A percentile compares a stretch with the other conserved stretches of the same genome.
phyloP scores from a whole-genome alignment of 2,797 vertebrate genomes.

The Acipenser ruthenus region DNA sequence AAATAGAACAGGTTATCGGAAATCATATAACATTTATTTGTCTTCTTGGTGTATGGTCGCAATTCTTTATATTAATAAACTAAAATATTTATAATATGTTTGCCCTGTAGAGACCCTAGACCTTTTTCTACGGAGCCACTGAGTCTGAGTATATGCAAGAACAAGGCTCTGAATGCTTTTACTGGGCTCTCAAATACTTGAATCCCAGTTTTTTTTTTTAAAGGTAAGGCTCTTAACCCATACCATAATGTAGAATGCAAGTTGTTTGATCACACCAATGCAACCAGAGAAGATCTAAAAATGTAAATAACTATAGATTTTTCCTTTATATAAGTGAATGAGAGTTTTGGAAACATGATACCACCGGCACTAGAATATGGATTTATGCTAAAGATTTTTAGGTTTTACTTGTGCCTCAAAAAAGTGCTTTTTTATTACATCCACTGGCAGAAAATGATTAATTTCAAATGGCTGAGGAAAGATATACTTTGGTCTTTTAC shows the following conservation, averaged over 20 bases:
- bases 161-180: slow-evolving; percentile 27
- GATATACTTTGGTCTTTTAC: slow-evolving; percentile 26
- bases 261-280: slow-evolving; percentile 46
- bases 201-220: slow-evolving; percentile 33
- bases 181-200: slow-evolving; percentile 18
- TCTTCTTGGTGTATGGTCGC: slow-evolving; percentile 31
- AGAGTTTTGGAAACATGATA: slow-evolving; percentile 57
- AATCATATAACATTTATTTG: slow-evolving; percentile 34
- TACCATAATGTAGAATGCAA: slow-evolving; percentile 39
- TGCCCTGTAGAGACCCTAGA: slow-evolving; percentile 32
- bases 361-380: slow-evolving; percentile 20
- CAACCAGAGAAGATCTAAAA: slow-evolving; percentile 44
- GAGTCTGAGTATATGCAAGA: slow-evolving; percentile 53
- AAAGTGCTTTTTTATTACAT: neutral
- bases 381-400: slow-evolving; percentile 15
- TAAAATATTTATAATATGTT: slow-evolving; percentile 52
- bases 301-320: slow-evolving; percentile 57
- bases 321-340: slow-evolving; percentile 49
- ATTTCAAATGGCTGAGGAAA: slow-evolving; percentile 11
- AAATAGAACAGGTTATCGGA: slow-evolving; percentile 18
- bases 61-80: slow-evolving; percentile 54
- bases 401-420: neutral
- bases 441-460: slow-evolving; percentile 1
- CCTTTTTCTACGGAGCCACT: slow-evolving; percentile 47
- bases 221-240: slow-evolving; percentile 32